Evolutionary conservation across 2,797 vertebrate genomes (phyloP), one percentile per base, ranked within the genome.

Genomic region (Poliocrania exsul): DNA sequence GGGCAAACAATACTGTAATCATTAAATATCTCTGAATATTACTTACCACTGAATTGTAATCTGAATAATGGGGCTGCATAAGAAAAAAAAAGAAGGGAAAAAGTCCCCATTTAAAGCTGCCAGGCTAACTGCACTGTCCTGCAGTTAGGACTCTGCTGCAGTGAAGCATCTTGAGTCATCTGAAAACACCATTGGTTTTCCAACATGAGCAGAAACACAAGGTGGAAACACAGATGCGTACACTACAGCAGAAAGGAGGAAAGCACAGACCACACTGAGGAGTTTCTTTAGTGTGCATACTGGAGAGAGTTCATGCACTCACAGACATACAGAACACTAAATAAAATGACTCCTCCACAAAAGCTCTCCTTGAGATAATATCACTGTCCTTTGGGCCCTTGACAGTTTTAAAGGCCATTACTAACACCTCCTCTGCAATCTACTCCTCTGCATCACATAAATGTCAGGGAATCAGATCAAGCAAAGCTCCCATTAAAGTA

Each of bases 361-460:
- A 92, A 67, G 16, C 24, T 92, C 42, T 69, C 16, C 79, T 72
- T 54, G 82, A 73, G 57, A 65, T 42, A 91, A 11, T 20, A 66
- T 80, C 61, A 24, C 33, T 77, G 57, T 49, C 88, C 90, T 85
- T 33, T 31, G 24, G 25, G 8, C 23, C 82, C 47, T 33, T 86
- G 92, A 58, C 46, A 93, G 57, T 62, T 91, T 86, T 69, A 88
- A 96, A 73, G 26, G 37, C 51, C 64, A 54, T 86, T 93, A 69
- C 58, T 78, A 93, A 91, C 57, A 95, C 74, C 54, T 91, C 79
- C 78, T 72, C 53, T 66, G 47, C 65, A 60, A 60, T 72, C 65
- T 77, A 44, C 78, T 82, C 47, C 71, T 66, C 78, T 75, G 51
- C 62, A 75, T 83, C 84, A 44, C 11, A 18, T 81, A 80, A 95